Base-by-base conservation (phyloP, 2,797 vertebrate species). In the Craterocephalus amniculus region DNA sequence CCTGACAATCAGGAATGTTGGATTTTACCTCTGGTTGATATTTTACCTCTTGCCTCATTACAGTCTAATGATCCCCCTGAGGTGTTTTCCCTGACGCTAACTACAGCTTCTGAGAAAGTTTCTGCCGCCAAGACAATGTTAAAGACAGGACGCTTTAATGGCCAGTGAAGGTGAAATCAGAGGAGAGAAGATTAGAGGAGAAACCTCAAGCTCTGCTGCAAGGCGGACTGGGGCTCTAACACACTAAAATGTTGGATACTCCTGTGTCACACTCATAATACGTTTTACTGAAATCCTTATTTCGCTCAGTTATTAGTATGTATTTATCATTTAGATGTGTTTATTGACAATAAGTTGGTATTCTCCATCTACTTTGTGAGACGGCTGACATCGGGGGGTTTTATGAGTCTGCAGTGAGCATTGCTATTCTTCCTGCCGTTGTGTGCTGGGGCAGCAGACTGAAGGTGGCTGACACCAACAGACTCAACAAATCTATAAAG, bases 1-100 rank as follows among this genome's bases (percentile, higher is more conserved):
- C 63, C 79, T 90, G 92, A 91, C 91, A 90, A 91, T 92, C 83
- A 88, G 89, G 76, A 88, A 88, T 88, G 86, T 76, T 70, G 74
- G 83, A 74, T n/a, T n/a, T n/a, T n/a, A n/a, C n/a, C n/a, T n/a
- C n/a, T n/a, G n/a, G n/a, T n/a, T n/a, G n/a, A n/a, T 82, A 79
- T 92, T 94, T 93, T 88, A 90, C 89, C 84, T 88, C 81, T 83
- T 87, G 88, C 80, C 84, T 93, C 81, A 88, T 90, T 91, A 90
- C 81, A 61, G 60, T 77, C 70, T 90, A 93, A 93, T 91, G 87
- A 92, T 78, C 81, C 84, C 90, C 89, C 36, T 12, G 57, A 87
- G 87, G 85, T 83, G 79, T 85, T 85, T 79, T 85, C 68, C 73
- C 67, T 88, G 83, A 88, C 87, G 85, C 79, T 85, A 92, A 92